Percentiles rank a stretch among this genome's conserved stretches.
Evolutionary conservation across 2,888 invertebrate species (phyloP).

Genomic region (Ornithoptera priamus): DNA sequence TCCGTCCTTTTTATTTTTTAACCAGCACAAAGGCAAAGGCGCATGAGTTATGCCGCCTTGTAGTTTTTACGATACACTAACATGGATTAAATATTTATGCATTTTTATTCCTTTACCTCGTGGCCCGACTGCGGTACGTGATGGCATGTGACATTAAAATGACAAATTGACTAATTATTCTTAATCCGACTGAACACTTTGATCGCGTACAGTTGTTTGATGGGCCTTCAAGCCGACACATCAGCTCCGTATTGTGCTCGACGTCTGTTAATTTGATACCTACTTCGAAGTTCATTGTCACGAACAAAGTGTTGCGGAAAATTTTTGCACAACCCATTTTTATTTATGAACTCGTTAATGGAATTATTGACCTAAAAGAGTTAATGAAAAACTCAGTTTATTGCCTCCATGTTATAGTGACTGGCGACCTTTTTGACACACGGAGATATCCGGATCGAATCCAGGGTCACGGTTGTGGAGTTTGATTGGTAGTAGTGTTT

Average conservation of each 20-base stretch:
- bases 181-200: constrained; percentile 72
- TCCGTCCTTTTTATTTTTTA: constrained; percentile 62
- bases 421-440: too few species aligned
- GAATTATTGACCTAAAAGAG: not conserved
- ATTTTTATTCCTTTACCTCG: constrained; percentile 61
- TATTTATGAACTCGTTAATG: not conserved
- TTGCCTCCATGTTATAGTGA: too few species aligned
- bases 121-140: constrained; percentile 59
- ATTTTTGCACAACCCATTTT: not conserved
- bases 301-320: constrained; percentile 38
- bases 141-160: constrained; percentile 80
- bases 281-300: constrained; percentile 53
- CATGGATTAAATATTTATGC: constrained; percentile 73
- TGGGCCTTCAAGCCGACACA: constrained; percentile 57
- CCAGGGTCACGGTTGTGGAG: too few species aligned
- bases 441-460: too few species aligned
- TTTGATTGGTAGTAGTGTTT: too few species aligned
- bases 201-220: constrained; percentile 58
- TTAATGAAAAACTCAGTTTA: too few species aligned
- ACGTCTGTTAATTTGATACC: constrained; percentile 42
- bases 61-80: constrained; percentile 74
- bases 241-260: constrained; percentile 46
- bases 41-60: constrained; percentile 75
- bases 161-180: constrained; percentile 79
- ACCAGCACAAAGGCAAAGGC: constrained; percentile 70